Evolutionary conservation across 1,140 invertebrate genomes (phyloP), one percentile per base, ranked within the genome.

Genomic region (Drosophila pectinifera): DNA sequence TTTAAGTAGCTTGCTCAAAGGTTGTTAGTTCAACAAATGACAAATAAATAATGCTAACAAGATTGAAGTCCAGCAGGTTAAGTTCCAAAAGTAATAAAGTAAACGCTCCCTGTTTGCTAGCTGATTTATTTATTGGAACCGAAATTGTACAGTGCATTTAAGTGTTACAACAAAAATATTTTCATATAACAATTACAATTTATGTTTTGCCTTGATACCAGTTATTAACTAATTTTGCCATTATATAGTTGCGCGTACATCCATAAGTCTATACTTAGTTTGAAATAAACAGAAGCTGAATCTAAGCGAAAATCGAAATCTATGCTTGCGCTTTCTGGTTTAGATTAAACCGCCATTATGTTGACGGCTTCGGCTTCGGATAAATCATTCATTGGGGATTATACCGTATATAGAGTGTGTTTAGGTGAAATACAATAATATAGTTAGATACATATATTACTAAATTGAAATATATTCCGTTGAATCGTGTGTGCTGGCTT

Each of bases 71-170:
- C 28, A 28, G 28, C 7, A 28, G 28, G 28, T 28, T 8, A 22
- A 4, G 24, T 18, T 48, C 8, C n/a, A 8, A 45, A 16, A 28
- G 2, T 0, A 2, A 73, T 36, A 26, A 62, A 55, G 1, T 14
- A 51, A 73, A 51, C 10, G 5, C 4, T 1, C 3, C 16, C 51
- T 5, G 7, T 59, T 65, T 58, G 67, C 68, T 85, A 85, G 68
- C 78, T 75, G 56, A 78, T 75, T 88, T 88, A 86, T 85, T 85
- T 81, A 78, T 68, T 85, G 41, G 43, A 82, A 86, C 65, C 57
- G 62, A 85, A 82, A 58, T 53, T 26, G 54, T 86, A 88, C 74
- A 72, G 82, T 86, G 82, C 82, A 74, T 67, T 67, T 57, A 67
- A 76, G 53, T 53, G 46, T 53, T 51, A 75, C 53, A 70, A 73